Percentiles rank a stretch among this genome's conserved stretches.
These are phyloP conservation scores for Dorcus hopei DNA, from an alignment of 2,888 invertebrate genomes.

Conservation along the genomic window DNA sequence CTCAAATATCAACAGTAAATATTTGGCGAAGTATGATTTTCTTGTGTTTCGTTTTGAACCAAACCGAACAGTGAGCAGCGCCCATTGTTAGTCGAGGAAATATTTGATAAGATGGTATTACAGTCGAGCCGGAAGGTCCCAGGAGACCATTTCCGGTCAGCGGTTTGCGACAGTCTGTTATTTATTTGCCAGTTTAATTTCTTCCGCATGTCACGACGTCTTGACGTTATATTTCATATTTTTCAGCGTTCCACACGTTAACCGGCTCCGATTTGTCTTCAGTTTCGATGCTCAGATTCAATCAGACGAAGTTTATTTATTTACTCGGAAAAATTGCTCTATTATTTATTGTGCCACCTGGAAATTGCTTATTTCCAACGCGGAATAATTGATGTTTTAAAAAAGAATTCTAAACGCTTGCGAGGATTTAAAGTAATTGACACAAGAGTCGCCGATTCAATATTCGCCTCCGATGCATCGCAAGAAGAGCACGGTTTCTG, in stretches of 20 bases:
- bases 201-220: constrained; percentile 38
- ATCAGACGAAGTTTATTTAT: no score
- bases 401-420: no score
- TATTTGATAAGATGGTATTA: constrained; percentile 15
- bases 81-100: constrained; percentile 16
- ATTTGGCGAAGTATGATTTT: constrained; percentile 22
- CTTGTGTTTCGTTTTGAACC: constrained; percentile 20
- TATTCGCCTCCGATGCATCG: no score
- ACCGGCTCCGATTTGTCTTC: no score
- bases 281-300: no score
- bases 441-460: no score
- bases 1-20: constrained; percentile 20
- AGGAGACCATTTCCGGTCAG: constrained; percentile 36
- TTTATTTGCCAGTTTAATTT: constrained; percentile 44
- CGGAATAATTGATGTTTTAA: no score
- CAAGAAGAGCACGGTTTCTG: background rate
- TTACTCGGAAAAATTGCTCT: no score
- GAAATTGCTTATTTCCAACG: no score
- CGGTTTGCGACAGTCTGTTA: constrained; percentile 37
- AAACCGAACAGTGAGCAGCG: constrained; percentile 9
- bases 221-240: constrained; percentile 19
- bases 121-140: constrained; percentile 21
- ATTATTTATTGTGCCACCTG: no score
- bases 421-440: no score
- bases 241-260: constrained; percentile 3